Percentiles rank a stretch among this genome's conserved stretches.
These are phyloP conservation scores for Pararge aegeria DNA, from an alignment of 1,140 invertebrate species.

Conservation along the genomic window DNA sequence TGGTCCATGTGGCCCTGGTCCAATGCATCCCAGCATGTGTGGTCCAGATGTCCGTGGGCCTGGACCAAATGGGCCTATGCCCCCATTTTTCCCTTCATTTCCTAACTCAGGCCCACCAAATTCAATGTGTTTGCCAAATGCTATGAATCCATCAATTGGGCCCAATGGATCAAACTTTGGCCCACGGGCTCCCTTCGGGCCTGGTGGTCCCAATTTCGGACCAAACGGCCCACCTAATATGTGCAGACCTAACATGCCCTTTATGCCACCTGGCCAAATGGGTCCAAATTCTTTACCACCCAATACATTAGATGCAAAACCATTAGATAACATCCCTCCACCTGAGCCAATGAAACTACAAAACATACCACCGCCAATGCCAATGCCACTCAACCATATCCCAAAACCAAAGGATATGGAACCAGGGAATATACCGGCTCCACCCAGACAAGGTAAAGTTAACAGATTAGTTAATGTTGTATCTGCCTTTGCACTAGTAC, in stretches of 20 bases:
- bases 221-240: slow-evolving; percentile 25
- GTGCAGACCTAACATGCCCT: slow-evolving; percentile 27
- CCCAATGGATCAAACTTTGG: slow-evolving; percentile 32
- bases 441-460: slow-evolving; percentile 56
- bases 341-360: slow-evolving; percentile 59
- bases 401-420: slow-evolving; percentile 60
- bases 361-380: slow-evolving; percentile 57
- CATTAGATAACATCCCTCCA: slow-evolving; percentile 50
- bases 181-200: slow-evolving; percentile 38
- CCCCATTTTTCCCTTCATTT: slow-evolving; percentile 63
- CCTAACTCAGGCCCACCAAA: slow-evolving; percentile 58
- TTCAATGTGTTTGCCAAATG: slow-evolving; percentile 53
- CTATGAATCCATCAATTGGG: slow-evolving; percentile 44
- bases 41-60: slow-evolving; percentile 56
- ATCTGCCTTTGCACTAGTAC: slow-evolving; percentile 5
- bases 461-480: not conserved
- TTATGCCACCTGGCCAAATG: slow-evolving; percentile 30
- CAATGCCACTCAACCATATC: slow-evolving; percentile 49
- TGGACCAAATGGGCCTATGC: slow-evolving; percentile 66
- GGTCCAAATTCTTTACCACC: slow-evolving; percentile 27
- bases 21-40: slow-evolving; percentile 61
- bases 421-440: slow-evolving; percentile 46
- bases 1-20: slow-evolving; percentile 46
- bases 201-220: slow-evolving; percentile 38
- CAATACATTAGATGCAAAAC: slow-evolving; percentile 42